phyloP scores from a whole-genome alignment of 2,113 vertebrate species.

The Delphinapterus leucas region DNA sequence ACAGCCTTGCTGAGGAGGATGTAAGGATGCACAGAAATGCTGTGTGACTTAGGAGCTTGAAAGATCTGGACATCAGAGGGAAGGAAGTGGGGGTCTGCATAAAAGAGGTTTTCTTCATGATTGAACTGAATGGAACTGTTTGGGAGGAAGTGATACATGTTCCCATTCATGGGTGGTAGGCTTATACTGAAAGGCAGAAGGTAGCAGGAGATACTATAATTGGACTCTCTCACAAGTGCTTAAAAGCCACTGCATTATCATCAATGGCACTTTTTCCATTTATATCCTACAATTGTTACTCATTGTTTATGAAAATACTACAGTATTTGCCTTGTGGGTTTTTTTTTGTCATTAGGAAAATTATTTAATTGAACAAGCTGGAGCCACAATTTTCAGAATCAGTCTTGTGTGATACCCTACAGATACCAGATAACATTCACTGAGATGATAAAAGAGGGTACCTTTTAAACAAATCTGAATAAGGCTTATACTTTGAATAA shows the following conservation, averaged over 20 bases:
- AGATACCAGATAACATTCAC: background rate
- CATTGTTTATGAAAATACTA: conserved; percentile 18
- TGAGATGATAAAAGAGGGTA: background rate
- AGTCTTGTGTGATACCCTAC: background rate
- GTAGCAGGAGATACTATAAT: conserved; percentile 48
- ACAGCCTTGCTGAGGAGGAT: conserved; percentile 37
- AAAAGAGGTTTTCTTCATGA: conserved; percentile 62
- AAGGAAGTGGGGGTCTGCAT: conserved; percentile 66
- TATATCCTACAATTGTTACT: conserved; percentile 59
- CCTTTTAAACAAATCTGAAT: background rate
- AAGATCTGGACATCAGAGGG: conserved; percentile 66
- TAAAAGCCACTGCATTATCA: conserved; percentile 8
- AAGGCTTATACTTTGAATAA: background rate
- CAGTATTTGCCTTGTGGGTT: background rate
- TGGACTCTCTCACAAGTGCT: conserved; percentile 2
- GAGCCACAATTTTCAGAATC: background rate
- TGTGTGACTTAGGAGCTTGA: conserved; percentile 48
- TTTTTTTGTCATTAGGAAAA: conserved; percentile 28
- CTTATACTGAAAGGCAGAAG: conserved; percentile 25
- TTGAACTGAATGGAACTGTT: conserved; percentile 63
- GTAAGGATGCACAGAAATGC: conserved; percentile 49
- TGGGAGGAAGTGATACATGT: conserved; percentile 56
- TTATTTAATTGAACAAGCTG: background rate
- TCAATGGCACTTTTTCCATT: conserved; percentile 46
- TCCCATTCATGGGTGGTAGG: conserved; percentile 5